Percentiles rank a stretch among this genome's conserved stretches.
These are phyloP conservation scores for Haemorhous mexicanus DNA, from an alignment of 2,113 vertebrate genomes.

Conservation along the genomic window DNA sequence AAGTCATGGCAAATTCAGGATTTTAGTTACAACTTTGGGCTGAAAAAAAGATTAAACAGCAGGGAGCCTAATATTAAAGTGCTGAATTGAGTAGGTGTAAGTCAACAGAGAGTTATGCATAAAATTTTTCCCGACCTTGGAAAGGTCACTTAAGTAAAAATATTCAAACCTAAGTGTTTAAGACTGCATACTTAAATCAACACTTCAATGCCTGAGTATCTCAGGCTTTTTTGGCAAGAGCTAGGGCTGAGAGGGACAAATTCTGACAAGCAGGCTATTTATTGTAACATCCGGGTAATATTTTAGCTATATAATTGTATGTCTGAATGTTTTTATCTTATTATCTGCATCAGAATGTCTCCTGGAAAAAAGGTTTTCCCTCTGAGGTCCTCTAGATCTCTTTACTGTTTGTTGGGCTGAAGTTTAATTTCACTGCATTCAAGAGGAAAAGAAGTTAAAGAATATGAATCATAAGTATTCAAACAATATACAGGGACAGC, in stretches of 20 bases:
- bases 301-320: background rate
- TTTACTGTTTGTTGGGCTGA: background rate
- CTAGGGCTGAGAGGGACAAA: background rate
- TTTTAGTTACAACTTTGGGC: background rate
- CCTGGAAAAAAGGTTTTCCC: background rate
- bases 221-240: background rate
- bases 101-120: slow-evolving; percentile 27
- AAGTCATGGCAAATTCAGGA: background rate
- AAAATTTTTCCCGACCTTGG: slow-evolving; percentile 6
- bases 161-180: background rate
- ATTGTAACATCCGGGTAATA: background rate
- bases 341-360: background rate
- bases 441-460: background rate
- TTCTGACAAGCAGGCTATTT: background rate
- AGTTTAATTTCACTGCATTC: background rate
- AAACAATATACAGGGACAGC: background rate
- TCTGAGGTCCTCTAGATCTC: background rate
- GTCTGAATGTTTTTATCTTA: background rate
- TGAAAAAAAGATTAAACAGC: background rate
- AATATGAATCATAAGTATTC: background rate
- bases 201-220: background rate
- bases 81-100: slow-evolving; percentile 10
- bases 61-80: background rate
- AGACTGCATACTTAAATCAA: background rate
- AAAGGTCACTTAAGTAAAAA: slow-evolving; percentile 33